Conservation (phyloP, 2,797 vertebrate species). For the Pangasius djambal region DNA sequence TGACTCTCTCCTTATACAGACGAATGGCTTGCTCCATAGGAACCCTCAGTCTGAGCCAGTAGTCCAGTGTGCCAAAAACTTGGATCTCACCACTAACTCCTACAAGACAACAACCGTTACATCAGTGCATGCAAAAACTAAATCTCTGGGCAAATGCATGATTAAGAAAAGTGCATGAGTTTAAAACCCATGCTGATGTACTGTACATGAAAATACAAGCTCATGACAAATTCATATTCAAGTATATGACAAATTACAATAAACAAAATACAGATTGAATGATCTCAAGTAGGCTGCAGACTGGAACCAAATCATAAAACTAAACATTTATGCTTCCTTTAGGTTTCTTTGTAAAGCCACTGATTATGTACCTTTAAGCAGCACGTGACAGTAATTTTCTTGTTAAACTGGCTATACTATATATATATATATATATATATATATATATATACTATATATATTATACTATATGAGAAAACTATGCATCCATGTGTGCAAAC, state of each 20-base stretch:
- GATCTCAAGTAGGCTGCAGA: neutral
- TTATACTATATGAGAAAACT: neutral
- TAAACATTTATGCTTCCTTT: neutral
- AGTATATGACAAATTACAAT: neutral
- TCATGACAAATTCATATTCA: neutral
- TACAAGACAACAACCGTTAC: slow-evolving; percentile 38
- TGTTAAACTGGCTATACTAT: neutral
- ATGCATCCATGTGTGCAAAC: neutral
- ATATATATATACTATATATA: no score
- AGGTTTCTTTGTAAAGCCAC: neutral
- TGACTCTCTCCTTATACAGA: slow-evolving; percentile 79
- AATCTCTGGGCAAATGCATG: neutral
- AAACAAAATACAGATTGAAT: neutral
- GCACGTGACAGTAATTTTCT: neutral
- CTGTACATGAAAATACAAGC: neutral
- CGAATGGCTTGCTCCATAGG: slow-evolving; percentile 82
- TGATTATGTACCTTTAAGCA: neutral
- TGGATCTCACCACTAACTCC: slow-evolving; percentile 60
- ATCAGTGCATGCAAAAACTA: slow-evolving; percentile 2
- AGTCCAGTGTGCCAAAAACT: slow-evolving; percentile 74
- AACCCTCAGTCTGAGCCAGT: slow-evolving; percentile 84
- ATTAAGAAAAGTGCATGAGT: neutral
- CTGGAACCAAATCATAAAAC: neutral
- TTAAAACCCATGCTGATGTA: neutral
- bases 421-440: no score